A percentile compares a stretch with the other conserved stretches of the same genome.
Conservation (phyloP, 2,888 invertebrate genomes). For the Malthinus seriepunctatus region DNA sequence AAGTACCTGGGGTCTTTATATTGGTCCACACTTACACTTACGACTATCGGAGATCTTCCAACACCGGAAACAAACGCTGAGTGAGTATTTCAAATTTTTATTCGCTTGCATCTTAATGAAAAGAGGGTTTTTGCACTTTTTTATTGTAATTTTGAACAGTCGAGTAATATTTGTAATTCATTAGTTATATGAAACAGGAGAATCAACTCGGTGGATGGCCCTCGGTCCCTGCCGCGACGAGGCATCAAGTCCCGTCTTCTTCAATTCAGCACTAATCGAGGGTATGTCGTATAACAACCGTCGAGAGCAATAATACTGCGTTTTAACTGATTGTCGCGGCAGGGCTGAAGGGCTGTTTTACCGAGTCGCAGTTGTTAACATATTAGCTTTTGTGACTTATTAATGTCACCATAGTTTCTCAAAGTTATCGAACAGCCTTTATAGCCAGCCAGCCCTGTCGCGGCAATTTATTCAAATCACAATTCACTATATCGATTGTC, state of each 20-base stretch:
- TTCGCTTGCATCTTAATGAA: neutral
- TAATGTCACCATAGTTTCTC: conserved; percentile 15
- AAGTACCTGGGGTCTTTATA: conserved; percentile 94
- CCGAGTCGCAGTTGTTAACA: conserved; percentile 33
- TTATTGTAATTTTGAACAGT: neutral
- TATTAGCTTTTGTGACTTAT: conserved; percentile 16
- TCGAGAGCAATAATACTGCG: conserved; percentile 23
- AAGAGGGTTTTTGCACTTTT: neutral
- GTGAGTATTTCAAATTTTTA: conserved; percentile 67
- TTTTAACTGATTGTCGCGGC: conserved; percentile 44
- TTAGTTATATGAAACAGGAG: conserved; percentile 41
- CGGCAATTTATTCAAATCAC: conserved; percentile 22
- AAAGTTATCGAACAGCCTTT: conserved; percentile 71
- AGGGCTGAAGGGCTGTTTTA: conserved; percentile 52
- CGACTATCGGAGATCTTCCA: conserved; percentile 94
- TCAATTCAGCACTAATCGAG: conserved; percentile 86
- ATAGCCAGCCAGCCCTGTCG: conserved; percentile 50
- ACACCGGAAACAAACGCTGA: conserved; percentile 95
- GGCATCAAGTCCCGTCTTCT: conserved; percentile 89
- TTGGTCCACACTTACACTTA: conserved; percentile 95
- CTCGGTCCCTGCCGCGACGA: conserved; percentile 86
- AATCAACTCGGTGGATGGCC: conserved; percentile 73
- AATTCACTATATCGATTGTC: conserved; percentile 33
- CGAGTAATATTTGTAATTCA: neutral
- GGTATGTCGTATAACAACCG: conserved; percentile 66